Evolutionary conservation across 2,797 vertebrate species (phyloP), one percentile per base, ranked within the genome.

Genomic region (Tenualosa ilisha): DNA sequence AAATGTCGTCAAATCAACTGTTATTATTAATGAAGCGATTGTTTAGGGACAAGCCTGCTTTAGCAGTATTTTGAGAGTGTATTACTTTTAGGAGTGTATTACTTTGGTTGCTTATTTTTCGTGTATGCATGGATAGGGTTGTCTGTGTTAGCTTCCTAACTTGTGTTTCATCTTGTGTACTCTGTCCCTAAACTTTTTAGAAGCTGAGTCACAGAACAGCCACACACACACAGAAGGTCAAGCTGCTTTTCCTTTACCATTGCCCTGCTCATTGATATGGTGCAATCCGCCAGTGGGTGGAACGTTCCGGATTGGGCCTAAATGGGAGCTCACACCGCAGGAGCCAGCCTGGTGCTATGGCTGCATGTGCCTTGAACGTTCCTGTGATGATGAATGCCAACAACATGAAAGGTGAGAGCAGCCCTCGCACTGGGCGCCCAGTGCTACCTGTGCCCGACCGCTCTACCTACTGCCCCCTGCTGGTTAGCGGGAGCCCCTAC

Each of bases 361-460:
- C 96, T 88, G 93, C 96, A 92, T 97, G 95, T 93, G 95, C 96
- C 22, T 92, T 97, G 91, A 96, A 95, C 91, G 96, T 94, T 93
- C 93, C 96, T 91, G 95, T 96, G 91, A 94, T 94, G 88, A 97
- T 97, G 96, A 96, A 95, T 93, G 94, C 94, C 91, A 94, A 94
- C 81, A 94, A 96, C 90, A 91, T 91, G 90, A 94, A 93, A 82
- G 93, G 91, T 68, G 91, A 90, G 85, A 91, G 91, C 86, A 91
- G 88, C 84, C 90, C 94, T 1, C 90, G 94, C 63, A 90, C 91
- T 68, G 88, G 92, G 82, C 93, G 94, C 12, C 94, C 93, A 24
- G 93, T 88, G 83, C 89, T 94, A 84, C 92, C 93, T 37, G 91
- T 91, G 40, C 90, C 90, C 0, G 90, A 90, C 61, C 91, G 92